Evolutionary conservation across 2,888 invertebrate species (phyloP), one percentile per base, ranked within the genome.

Genomic region (Cantharis rustica): DNA sequence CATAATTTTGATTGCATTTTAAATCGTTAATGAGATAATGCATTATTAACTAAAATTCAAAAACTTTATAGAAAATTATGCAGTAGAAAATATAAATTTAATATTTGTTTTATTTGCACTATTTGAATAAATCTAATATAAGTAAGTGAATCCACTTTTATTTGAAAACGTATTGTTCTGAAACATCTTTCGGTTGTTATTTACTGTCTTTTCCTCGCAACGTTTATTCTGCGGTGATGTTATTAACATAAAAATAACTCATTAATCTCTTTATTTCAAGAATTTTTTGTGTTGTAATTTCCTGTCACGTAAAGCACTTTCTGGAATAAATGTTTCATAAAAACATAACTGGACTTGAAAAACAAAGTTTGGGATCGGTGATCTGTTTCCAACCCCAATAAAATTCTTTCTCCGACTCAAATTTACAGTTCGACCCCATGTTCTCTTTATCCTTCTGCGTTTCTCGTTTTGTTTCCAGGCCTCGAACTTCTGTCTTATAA

Each of bases 401-500:
- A 84, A 84, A 82, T 81, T 81, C 82, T 79, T 75, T 79, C 79
- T 78, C 76, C 79, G 78, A 72, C 75, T 78, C 76, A 81, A 84
- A 83, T 83, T 83, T 84, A 82, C 83, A 84, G 83, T 84, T 83
- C 81, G 82, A 83, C 81, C 82, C 81, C 83, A 80, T 83, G 82
- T 82, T 83, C 82, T 79, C 80, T 82, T 83, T 83, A 82, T 83
- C 80, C 83, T 76, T 79, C 76, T 80, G 78, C 80, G 79, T 82
- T 82, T 81, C 81, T 81, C 83, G 81, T 82, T 82, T 82, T 82
- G 82, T 83, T 83, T 81, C 77, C 79, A 80, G 76, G 78, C 78
- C 80, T 78, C 80, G 80, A 80, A 82, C 81, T 83, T 83, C 80
- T 80, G 82, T 83, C 82, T 84, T 82, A 82, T 84, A 83, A 83